Evolutionary conservation across 2,888 invertebrate genomes (phyloP), one percentile per base, ranked within the genome.

Genomic region (Abrostola triplasia): DNA sequence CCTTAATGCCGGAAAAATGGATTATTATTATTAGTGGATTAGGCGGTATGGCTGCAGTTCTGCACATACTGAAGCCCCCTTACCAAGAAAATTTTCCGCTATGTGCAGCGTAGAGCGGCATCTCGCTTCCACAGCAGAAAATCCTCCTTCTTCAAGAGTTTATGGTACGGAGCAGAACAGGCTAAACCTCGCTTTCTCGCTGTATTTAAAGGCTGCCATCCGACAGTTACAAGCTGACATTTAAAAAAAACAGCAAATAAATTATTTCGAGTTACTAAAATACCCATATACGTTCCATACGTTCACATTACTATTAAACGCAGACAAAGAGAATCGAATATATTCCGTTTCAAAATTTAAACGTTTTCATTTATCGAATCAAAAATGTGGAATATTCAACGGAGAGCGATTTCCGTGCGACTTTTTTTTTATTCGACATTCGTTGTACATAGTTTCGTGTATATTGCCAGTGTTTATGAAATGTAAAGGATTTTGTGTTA

Each of bases 331-430:
- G 42, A 50, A 40, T 59, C 35, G 10, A 53, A 57, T 36, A 44
- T 24, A 50, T 44, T 51, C n/a, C 7, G 50, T 42, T 58, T 53
- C 37, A 36, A 47, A 48, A 48, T 59, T 52, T n/a, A 37, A 59
- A 38, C 12, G 40, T 12, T 49, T 52, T 59, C 38, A 37, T 10
- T 40, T 13, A 48, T 53, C 5, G 38, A 48, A 49, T 41, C 8
- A 40, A 55, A 51, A 47, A 36, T 11, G 36, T 11, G 42, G 36
- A 36, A 37, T 12, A 51, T 51, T 51, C 37, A 37, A 52, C 40
- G 24, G 40, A 41, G 13, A 10, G 24, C 1, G 12, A 52, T 12
- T 40, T 52, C 35, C 24, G 52, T 11, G 8, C 7, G 11, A 24
- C 11, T 12, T 13, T 38, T 49, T 38, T 41, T 54, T 54, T 49